Evolutionary conservation across 2,888 invertebrate genomes (phyloP).

Genomic region (Zaprionus lineosus): DNA sequence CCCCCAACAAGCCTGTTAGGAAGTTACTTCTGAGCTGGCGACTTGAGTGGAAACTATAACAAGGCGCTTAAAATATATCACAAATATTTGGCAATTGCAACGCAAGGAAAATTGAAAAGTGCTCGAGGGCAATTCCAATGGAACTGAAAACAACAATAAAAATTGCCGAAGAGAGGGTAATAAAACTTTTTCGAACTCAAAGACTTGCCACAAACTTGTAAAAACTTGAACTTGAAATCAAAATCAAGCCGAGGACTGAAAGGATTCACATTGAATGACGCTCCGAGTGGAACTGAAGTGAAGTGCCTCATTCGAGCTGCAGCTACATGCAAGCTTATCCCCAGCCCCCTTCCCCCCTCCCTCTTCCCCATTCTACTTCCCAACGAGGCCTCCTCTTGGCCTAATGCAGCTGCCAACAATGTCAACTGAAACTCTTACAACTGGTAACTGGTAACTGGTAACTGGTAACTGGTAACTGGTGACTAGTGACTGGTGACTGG

Average conservation of each 20-base stretch:
- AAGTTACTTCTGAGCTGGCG: slow-evolving; percentile 51
- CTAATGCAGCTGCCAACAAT: slow-evolving; percentile 66
- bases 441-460: slow-evolving; percentile 25
- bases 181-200: slow-evolving; percentile 51
- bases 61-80: slow-evolving; percentile 54
- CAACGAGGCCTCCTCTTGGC: no score
- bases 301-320: slow-evolving; percentile 25
- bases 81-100: slow-evolving; percentile 44
- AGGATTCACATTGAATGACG: slow-evolving; percentile 23
- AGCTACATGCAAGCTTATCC: slow-evolving; percentile 23
- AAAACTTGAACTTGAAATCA: slow-evolving; percentile 69
- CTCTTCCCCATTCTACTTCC: no score
- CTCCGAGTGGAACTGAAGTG: slow-evolving; percentile 43
- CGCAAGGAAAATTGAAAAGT: slow-evolving; percentile 61
- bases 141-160: no score
- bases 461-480: slow-evolving; percentile 32
- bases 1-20: slow-evolving; percentile 26
- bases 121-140: slow-evolving; percentile 39
- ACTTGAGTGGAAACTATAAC: slow-evolving; percentile 55
- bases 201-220: slow-evolving; percentile 43
- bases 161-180: slow-evolving; percentile 37
- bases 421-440: slow-evolving; percentile 60
- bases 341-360: slow-evolving; percentile 1
- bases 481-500: slow-evolving; percentile 71
- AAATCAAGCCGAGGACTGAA: slow-evolving; percentile 38